These are phyloP conservation scores for Periophthalmodon schlosseri DNA, from an alignment of 2,113 vertebrate species.

Conservation along the genomic window DNA sequence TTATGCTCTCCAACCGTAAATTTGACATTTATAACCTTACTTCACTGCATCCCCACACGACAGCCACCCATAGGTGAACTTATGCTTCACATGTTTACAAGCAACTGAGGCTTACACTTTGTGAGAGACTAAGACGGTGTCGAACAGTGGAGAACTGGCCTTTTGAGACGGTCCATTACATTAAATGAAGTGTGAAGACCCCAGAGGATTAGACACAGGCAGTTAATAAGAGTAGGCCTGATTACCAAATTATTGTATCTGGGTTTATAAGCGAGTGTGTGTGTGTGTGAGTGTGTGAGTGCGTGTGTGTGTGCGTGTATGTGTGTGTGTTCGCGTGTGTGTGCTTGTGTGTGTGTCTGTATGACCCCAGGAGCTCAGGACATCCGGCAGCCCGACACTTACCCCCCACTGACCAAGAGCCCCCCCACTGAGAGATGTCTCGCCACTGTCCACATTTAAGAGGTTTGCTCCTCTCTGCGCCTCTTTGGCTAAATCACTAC, in stretches of 20 bases:
- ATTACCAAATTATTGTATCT: conserved; percentile 55
- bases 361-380: conserved; percentile 36
- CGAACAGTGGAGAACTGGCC: not conserved
- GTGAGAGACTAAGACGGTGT: too few relatives aligned
- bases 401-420: conserved; percentile 42
- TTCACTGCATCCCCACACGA: too few relatives aligned
- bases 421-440: conserved; percentile 57
- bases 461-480: conserved; percentile 28
- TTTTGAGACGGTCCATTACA: conserved; percentile 46
- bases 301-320: conserved; percentile 17
- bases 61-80: too few relatives aligned
- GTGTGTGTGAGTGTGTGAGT: not conserved
- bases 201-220: conserved; percentile 62
- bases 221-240: conserved; percentile 75
- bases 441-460: conserved; percentile 42
- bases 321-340: conserved; percentile 36
- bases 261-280: not conserved
- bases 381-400: conserved; percentile 49
- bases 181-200: conserved; percentile 72
- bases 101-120: too few relatives aligned
- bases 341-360: conserved; percentile 18
- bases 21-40: too few relatives aligned
- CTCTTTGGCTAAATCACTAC: conserved; percentile 24
- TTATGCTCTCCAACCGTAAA: too few relatives aligned
- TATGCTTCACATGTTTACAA: too few relatives aligned